phyloP scores from a whole-genome alignment of 1,140 invertebrate genomes.

The Parapsyche elsis region DNA sequence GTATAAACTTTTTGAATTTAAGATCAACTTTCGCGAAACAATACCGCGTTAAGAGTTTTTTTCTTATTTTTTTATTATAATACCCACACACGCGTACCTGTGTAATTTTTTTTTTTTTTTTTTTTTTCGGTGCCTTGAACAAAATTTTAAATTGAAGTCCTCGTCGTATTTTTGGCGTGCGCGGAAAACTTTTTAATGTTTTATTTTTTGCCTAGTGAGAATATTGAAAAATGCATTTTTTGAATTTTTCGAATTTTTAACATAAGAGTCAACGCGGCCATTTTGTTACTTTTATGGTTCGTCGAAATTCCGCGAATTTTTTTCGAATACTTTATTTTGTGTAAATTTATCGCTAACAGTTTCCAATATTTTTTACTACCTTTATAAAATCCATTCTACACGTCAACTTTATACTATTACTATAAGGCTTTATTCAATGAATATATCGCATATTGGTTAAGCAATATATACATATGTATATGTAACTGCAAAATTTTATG shows the following conservation, averaged over 20 bases:
- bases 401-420: no score
- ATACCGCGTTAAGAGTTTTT: conserved; percentile 39
- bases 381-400: no score
- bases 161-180: background rate
- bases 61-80: conserved; percentile 11
- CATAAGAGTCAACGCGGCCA: no score
- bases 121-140: no score
- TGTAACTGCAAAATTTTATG: background rate
- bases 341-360: background rate
- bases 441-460: background rate
- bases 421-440: no score
- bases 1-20: conserved; percentile 52
- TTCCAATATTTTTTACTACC: no score
- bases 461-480: background rate
- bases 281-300: background rate
- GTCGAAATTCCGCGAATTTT: background rate
- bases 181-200: background rate
- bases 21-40: conserved; percentile 52
- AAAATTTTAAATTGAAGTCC: no score
- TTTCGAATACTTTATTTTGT: conserved; percentile 4
- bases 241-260: no score
- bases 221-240: no score
- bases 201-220: background rate
- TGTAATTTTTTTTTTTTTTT: background rate
- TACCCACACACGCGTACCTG: background rate